Evolutionary conservation across 2,113 vertebrate genomes (phyloP), one percentile per base, ranked within the genome.

Genomic region (Saimiri boliviensis): DNA sequence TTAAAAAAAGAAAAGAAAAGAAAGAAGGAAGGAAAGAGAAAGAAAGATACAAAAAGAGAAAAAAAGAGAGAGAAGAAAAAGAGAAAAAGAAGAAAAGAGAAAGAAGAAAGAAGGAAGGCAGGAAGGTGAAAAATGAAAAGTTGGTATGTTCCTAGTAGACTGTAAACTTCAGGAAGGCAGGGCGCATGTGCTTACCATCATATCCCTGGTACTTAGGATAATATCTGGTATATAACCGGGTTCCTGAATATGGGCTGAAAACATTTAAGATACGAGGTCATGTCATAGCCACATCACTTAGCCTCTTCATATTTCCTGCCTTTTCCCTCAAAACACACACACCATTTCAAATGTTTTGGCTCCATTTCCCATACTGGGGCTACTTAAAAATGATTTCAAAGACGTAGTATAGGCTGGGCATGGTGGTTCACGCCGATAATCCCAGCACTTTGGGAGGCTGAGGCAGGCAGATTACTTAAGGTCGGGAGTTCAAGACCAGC

Each of bases 351-450:
- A 74, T 35, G 11, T 77, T 88, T 56, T 73, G 84, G 4, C 45
- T 42, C n/a, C 35, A n/a, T 82, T 81, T 45, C 32, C 66, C 76
- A 37, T 47, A 21, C n/a, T 82, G 84, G 11, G n/a, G 66, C n/a
- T 45, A 86, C 40, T 45, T 74, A 45, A 92, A 92, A 96, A 76
- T 79, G 16, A 66, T 93, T 90, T 80, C 63, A 80, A 85, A 89
- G 37, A 56, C 27, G 14, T 8, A 8, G 58, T 63, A 63, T 27
- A 63, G 58, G 27, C 27, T 11, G 2, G 58, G 25, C 5, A 11
- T 12, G 25, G 58, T 63, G 27, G 58, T 63, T 63, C 58, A 63
- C 1, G 5, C 25, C 11, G 10, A 5, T 63, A 63, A 63, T 63
- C 58, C 58, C 25, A 63, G 58, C 58, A 63, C 60, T 63, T 63